Base-by-base conservation (phyloP, 2,888 invertebrate genomes). In the Synanthedon tipuliformis region DNA sequence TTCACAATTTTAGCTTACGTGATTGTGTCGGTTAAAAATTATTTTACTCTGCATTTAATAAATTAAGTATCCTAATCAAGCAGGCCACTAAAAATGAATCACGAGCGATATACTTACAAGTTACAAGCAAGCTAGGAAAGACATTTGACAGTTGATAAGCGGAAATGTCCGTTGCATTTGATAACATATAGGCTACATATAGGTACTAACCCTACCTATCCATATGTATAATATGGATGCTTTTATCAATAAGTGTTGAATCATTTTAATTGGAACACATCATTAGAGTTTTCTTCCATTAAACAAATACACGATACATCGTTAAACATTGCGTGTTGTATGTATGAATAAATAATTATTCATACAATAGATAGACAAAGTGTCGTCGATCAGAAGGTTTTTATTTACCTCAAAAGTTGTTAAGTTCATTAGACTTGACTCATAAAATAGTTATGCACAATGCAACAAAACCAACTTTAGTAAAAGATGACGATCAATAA, bases 391-490 rank as follows among this genome's bases (percentile, higher is more conserved):
- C 49, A 15, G 15, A 16, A 49, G n/a, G 13, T 63, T 65, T 65
- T 63, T 75, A 64, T 74, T 77, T 77, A 73, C 71, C 62, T 77
- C 75, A 68, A 66, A 65, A 68, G 65, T 66, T 60, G 64, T 61
- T 60, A 67, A 65, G 75, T 75, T 78, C 76, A 75, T 79, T 73
- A 71, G 55, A 53, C 68, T 68, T 81, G 81, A 82, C 68, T 83
- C 84, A 84, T 68, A 65, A 62, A 56, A 59, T 57, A 61, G 56
- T 66, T 64, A 63, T 49, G n/a, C n/a, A n/a, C n/a, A n/a, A n/a
- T n/a, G 51, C 41, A 13, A 13, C 18, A 34, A 45, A 45, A 45
- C 45, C 45, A 45, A 45, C 2, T 34, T 7, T 4, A 45, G 45
- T 45, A 13, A 45, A 45, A 45, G 45, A 45, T 45, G 45, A 4